These are phyloP conservation scores for Tortrix viridana DNA, from an alignment of 2,888 invertebrate species.

Conservation along the genomic window DNA sequence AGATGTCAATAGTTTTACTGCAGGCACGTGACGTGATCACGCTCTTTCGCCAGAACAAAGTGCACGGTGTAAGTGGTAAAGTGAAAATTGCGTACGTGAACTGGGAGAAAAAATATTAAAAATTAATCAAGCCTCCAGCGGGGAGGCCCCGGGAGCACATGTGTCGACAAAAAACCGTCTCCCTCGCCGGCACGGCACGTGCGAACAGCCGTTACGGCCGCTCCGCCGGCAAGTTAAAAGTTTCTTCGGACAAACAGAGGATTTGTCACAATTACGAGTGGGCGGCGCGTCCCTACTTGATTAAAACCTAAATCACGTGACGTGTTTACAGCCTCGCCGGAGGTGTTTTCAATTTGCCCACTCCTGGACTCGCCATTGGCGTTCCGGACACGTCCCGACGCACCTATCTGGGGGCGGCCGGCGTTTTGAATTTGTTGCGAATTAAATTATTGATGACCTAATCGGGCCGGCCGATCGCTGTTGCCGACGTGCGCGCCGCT, in stretches of 20 bases:
- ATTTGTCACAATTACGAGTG: constrained; percentile 84
- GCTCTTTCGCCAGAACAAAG: constrained; percentile 49
- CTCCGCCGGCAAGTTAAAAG: constrained; percentile 79
- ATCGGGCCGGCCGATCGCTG: constrained; percentile 68
- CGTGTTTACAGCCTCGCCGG: constrained; percentile 83
- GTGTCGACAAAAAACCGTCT: constrained; percentile 82
- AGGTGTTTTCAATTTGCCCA: constrained; percentile 84
- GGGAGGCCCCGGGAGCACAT: constrained; percentile 69
- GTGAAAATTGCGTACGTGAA: constrained; percentile 84
- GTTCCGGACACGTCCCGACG: constrained; percentile 79
- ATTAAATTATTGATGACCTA: constrained; percentile 83
- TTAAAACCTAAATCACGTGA: constrained; percentile 85
- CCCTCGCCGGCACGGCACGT: constrained; percentile 73
- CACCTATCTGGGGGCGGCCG: constrained; percentile 77
- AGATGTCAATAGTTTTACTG: constrained; percentile 58
- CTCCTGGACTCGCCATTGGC: constrained; percentile 77
- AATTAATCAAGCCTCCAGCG: constrained; percentile 77
- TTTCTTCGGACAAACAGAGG: constrained; percentile 84
- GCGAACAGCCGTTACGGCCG: constrained; percentile 77
- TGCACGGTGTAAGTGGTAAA: constrained; percentile 68
- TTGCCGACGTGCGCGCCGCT: constrained; percentile 38
- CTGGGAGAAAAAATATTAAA: constrained; percentile 84
- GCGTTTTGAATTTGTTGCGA: constrained; percentile 82
- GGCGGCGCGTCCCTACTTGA: constrained; percentile 82
- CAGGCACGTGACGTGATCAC: constrained; percentile 52